These are phyloP conservation scores for Clarias macrocephalus DNA, from an alignment of 2,113 vertebrate species.

Conservation along the genomic window DNA sequence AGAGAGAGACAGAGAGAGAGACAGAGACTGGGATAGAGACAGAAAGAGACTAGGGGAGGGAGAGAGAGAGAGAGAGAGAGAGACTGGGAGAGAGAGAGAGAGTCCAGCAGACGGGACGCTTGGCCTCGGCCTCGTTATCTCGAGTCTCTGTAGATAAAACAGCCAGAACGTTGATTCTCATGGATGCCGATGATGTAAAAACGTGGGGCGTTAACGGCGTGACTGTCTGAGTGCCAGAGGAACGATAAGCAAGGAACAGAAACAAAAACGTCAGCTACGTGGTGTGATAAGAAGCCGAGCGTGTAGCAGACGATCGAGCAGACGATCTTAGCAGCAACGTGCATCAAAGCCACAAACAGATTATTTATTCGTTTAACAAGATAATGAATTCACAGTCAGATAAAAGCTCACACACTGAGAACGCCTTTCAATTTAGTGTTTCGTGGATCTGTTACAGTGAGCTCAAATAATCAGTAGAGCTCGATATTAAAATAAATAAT, in stretches of 20 bases:
- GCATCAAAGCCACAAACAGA: neutral
- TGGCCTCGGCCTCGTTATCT: neutral
- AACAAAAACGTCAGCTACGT: neutral
- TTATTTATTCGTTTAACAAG: neutral
- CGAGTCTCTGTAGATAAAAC: constrained; percentile 36
- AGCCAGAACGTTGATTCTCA: constrained; percentile 21
- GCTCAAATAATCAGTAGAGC: neutral
- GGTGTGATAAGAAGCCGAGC: neutral
- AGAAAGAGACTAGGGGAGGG: too few relatives aligned
- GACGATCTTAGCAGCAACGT: neutral
- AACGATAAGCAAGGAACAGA: neutral
- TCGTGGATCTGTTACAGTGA: neutral
- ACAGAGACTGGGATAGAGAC: too few relatives aligned
- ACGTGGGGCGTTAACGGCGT: neutral
- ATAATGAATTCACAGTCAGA: neutral
- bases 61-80: too few relatives aligned
- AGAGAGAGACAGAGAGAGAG: too few relatives aligned
- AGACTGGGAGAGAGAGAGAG: too few relatives aligned
- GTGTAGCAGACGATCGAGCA: neutral
- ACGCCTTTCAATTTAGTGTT: neutral
- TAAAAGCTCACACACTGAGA: neutral
- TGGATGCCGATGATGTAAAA: neutral
- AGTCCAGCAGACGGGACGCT: neutral
- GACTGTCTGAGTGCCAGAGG: neutral
- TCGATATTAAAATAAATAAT: neutral